Percentiles rank a stretch among this genome's conserved stretches.
Evolutionary conservation across 1,140 invertebrate genomes (phyloP).

Genomic region (Neomicropteryx cornuta): DNA sequence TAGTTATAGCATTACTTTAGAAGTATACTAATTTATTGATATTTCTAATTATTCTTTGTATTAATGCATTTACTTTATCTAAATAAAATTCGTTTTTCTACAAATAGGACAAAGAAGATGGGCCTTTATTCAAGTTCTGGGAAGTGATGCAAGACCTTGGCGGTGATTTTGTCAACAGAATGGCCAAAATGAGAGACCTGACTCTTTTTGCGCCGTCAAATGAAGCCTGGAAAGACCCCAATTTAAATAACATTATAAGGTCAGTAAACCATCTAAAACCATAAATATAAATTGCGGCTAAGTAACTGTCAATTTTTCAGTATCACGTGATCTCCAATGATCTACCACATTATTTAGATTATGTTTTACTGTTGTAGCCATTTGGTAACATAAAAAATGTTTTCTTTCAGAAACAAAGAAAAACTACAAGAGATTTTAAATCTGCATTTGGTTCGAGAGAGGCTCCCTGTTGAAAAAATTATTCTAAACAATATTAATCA

Average conservation of each 20-base stretch:
- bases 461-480: slow-evolving; percentile 65
- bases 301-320: slow-evolving; percentile 12
- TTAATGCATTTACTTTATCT: too few species aligned
- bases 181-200: slow-evolving; percentile 57
- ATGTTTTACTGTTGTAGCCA: too few species aligned
- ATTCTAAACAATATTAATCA: slow-evolving; percentile 54
- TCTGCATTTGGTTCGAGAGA: slow-evolving; percentile 64
- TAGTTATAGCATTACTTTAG: too few species aligned
- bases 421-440: slow-evolving; percentile 64
- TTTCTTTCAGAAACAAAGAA: slow-evolving; percentile 44
- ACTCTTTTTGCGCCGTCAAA: slow-evolving; percentile 87
- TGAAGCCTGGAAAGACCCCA: slow-evolving; percentile 62
- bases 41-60: too few species aligned
- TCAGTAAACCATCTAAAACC: too few species aligned
- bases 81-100: too few species aligned
- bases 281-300: slow-evolving; percentile 1
- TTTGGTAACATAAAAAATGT: too few species aligned
- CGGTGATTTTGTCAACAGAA: slow-evolving; percentile 55
- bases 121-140: slow-evolving; percentile 72
- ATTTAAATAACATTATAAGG: slow-evolving; percentile 56
- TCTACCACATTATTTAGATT: too few species aligned
- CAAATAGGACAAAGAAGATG: slow-evolving; percentile 69
- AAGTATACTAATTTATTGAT: too few species aligned
- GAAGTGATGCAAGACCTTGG: slow-evolving; percentile 64
- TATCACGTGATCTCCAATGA: neutral